Base-by-base conservation (phyloP, 2,888 invertebrate genomes). In the Bedellia somnulentella region DNA sequence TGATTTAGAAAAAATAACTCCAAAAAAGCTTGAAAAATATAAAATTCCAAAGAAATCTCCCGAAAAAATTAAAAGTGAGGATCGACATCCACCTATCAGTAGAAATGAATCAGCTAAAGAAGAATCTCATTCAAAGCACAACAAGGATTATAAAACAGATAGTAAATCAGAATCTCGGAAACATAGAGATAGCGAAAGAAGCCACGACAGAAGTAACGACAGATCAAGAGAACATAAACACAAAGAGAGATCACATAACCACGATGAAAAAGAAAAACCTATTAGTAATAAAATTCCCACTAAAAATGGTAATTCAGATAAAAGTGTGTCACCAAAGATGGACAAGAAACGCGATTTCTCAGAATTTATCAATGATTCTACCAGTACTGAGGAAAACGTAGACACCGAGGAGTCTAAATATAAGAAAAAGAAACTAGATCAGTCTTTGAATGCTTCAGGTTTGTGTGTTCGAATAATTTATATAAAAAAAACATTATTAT, bases 371-470 rank as follows among this genome's bases (percentile, higher is more conserved):
- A 57, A 57, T 24, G 40, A 40, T 30, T 15, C 32, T 33, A 25
- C 16, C 28, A 26, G 10, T 3, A 12, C 22, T 5, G 15, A 31
- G 12, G 8, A 28, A 13, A 13, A 31, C 27, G 25, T 34, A 28
- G 21, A 27, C 12, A 27, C 39, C 32, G 31, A 42, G 21, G 47
- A 46, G 15, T 35, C 37, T 22, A 52, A 50, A 35, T 48, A 24
- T 10, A 24, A 29, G 28, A 49, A 39, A 47, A 38, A 42, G 47
- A 54, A 50, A 37, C 25, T 46, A n/a, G 55, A 64, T 33, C 54
- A 49, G 30, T 61, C 57, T 28, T 46, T 66, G 0, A 71, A 71
- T 55, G 63, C 67, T 32, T 70, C 71, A 37, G 66, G 75, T 75
- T n/a, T n/a, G n/a, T n/a, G n/a, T n/a, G n/a, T n/a, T n/a, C n/a